Evolutionary conservation across 2,888 invertebrate species (phyloP).

Genomic region (Nomada flava): DNA sequence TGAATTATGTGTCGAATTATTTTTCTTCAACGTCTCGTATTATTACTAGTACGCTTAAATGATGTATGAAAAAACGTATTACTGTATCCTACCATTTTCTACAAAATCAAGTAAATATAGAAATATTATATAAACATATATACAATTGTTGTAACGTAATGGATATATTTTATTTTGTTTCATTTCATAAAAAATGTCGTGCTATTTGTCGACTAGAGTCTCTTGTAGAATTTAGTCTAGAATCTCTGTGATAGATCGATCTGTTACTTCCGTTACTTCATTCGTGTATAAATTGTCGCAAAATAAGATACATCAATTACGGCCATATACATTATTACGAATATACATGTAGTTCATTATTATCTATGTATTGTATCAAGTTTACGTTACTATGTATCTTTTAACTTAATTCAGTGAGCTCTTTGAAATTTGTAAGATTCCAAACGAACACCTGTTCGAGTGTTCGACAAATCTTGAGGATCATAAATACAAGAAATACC

Average conservation of each 20-base stretch:
- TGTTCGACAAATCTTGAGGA: conserved; percentile 26
- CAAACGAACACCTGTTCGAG: conserved; percentile 13
- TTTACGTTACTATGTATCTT: conserved; percentile 29
- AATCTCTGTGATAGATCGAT: not conserved
- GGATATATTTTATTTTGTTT: conserved; percentile 48
- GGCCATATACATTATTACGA: conserved; percentile 42
- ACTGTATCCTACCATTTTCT: conserved; percentile 32
- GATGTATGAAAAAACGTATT: conserved; percentile 34
- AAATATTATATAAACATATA: conserved; percentile 69
- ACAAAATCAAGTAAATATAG: conserved; percentile 43
- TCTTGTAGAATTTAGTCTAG: not conserved
- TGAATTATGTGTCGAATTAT: conserved; percentile 7
- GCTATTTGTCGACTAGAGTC: not conserved
- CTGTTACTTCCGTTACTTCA: conserved; percentile 1
- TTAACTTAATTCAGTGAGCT: conserved; percentile 32
- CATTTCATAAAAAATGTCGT: not conserved
- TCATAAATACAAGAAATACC: conserved; percentile 43
- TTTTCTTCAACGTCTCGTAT: conserved; percentile 8
- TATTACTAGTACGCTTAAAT: conserved; percentile 12
- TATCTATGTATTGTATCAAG: conserved; percentile 39
- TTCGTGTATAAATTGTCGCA: conserved; percentile 1
- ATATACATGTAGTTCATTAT: conserved; percentile 55
- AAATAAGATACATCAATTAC: conserved; percentile 56
- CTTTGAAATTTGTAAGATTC: conserved; percentile 26
- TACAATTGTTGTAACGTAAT: conserved; percentile 66